These are phyloP conservation scores for Hirtodrosophila histrioides DNA, from an alignment of 2,888 invertebrate genomes.

Conservation along the genomic window DNA sequence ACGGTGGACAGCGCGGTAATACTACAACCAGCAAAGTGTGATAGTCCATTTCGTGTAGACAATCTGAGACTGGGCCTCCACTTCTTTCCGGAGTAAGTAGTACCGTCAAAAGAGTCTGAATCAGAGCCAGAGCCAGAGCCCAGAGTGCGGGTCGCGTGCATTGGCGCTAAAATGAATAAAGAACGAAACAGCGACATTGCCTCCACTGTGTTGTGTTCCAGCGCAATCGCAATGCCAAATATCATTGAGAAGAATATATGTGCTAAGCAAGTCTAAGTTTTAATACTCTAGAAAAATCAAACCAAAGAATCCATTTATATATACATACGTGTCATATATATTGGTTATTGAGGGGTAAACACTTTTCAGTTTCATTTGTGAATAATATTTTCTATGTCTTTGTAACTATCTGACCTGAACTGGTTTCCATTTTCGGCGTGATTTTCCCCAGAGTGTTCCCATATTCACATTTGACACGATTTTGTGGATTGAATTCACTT, in stretches of 20 bases:
- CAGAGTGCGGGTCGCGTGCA: constrained; percentile 62
- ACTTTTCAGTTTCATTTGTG: too few relatives aligned
- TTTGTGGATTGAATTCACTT: too few relatives aligned
- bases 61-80: constrained; percentile 44
- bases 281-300: constrained; percentile 35
- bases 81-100: constrained; percentile 8
- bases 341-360: too few relatives aligned
- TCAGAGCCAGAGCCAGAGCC: constrained; percentile 17
- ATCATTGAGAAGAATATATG: constrained; percentile 8
- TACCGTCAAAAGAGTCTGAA: constrained; percentile 16
- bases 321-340: too few relatives aligned
- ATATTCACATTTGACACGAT: too few relatives aligned
- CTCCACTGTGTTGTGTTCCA: constrained; percentile 45
- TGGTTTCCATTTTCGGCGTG: too few relatives aligned
- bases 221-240: constrained; percentile 34
- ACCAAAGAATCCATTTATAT: too few relatives aligned
- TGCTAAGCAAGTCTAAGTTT: not conserved
- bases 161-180: constrained; percentile 58
- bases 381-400: too few relatives aligned
- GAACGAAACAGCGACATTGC: constrained; percentile 55
- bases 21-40: constrained; percentile 58
- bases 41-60: constrained; percentile 69
- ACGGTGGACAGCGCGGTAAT: constrained; percentile 52
- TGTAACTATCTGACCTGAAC: too few relatives aligned
- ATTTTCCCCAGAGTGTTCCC: too few relatives aligned